Base-by-base conservation (phyloP, 2,888 invertebrate species). In the Amiota mariae region DNA sequence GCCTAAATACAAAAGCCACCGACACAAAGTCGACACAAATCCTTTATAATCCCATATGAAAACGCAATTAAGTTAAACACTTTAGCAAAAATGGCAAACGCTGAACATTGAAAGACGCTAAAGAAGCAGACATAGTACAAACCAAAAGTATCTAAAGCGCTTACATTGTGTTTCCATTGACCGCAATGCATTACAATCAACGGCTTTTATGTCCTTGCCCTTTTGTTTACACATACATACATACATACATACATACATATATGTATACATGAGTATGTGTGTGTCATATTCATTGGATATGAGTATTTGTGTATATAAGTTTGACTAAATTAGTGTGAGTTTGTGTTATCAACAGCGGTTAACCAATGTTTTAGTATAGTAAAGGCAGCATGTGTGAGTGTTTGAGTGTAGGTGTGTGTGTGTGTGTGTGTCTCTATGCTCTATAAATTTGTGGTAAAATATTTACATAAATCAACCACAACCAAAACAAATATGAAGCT, bases 21-120 rank as follows among this genome's bases (percentile, higher is more conserved):
- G 36, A 36, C 13, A 49, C 48, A 66, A 66, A 66, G 66, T 48
- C 66, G 66, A 66, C 66, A 49, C 20, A 49, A 66, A 66, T 66
- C 66, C 49, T 66, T 66, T 66, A 66, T 66, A 66, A 66, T 66
- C 66, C 49, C 66, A 66, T 66, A 66, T 66, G 66, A 66, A 66
- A 66, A 66, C 66, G 66, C 66, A 66, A 66, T 66, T 66, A 66
- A 49, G 66, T 49, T 66, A 66, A 66, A 66, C 66, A 49, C 66
- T 66, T 66, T 66, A 66, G 18, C 66, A 66, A 47, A 66, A 59
- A 15, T 4, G 12, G 15, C 59, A 59, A 59, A 59, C 36, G 36
- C 8, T 54, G n/a, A 54, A 54, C 13, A 54, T 13, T 54, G 54
- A 54, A 54, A 59, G n/a, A 0, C 12, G 59, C 59, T 9, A 59